A percentile compares a stretch with the other conserved stretches of the same genome.
phyloP scores from a whole-genome alignment of 2,888 invertebrate genomes.

The Dione vanillae region DNA sequence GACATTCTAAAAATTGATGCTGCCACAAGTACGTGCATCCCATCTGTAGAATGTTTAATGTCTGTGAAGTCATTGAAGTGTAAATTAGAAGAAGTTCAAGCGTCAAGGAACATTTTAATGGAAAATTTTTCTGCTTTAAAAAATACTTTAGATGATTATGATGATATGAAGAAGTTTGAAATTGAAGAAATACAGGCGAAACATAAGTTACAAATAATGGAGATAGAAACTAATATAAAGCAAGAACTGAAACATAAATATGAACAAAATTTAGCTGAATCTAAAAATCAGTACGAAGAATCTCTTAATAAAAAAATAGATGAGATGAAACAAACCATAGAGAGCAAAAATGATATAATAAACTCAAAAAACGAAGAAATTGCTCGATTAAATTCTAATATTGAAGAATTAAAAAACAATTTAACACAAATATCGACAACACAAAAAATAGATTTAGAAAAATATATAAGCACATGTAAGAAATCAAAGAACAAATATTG shows the following conservation, averaged over 20 bases:
- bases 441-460: slow-evolving; percentile 60
- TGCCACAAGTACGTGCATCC: slow-evolving; percentile 55
- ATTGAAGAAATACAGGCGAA: slow-evolving; percentile 65
- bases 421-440: slow-evolving; percentile 58
- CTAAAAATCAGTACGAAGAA: slow-evolving; percentile 59
- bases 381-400: slow-evolving; percentile 53
- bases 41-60: slow-evolving; percentile 54
- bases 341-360: slow-evolving; percentile 56
- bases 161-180: slow-evolving; percentile 64
- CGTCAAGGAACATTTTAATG: slow-evolving; percentile 60
- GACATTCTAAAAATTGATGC: slow-evolving; percentile 55
- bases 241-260: slow-evolving; percentile 59
- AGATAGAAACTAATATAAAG: slow-evolving; percentile 56
- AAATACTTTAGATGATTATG: slow-evolving; percentile 60
- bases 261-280: slow-evolving; percentile 63
- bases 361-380: slow-evolving; percentile 64
- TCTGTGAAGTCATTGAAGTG: slow-evolving; percentile 60
- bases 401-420: slow-evolving; percentile 64
- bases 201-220: slow-evolving; percentile 65
- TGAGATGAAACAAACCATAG: slow-evolving; percentile 54
- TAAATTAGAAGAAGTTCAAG: slow-evolving; percentile 64
- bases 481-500: slow-evolving; percentile 64
- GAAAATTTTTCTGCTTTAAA: slow-evolving; percentile 60
- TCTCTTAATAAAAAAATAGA: slow-evolving; percentile 53
- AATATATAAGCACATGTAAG: slow-evolving; percentile 67